Conservation (phyloP, 2,888 invertebrate species). For the Nomada flava region DNA sequence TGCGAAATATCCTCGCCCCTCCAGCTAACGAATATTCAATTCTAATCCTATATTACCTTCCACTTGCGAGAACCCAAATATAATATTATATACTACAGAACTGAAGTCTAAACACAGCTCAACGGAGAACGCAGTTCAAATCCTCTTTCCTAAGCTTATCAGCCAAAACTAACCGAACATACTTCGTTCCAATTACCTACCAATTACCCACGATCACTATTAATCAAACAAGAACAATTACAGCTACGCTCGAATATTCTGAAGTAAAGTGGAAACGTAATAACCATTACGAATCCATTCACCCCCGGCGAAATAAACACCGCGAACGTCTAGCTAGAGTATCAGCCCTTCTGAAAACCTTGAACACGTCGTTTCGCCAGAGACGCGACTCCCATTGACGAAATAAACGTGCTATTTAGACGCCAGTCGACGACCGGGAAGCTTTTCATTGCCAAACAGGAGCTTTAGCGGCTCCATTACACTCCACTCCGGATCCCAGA, state of each 20-base stretch:
- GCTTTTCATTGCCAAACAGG: slow-evolving; percentile 47
- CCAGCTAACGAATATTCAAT: too few relatives aligned
- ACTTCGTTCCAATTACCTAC: not conserved
- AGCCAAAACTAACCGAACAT: not conserved
- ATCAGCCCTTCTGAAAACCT: not conserved
- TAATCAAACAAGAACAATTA: not conserved
- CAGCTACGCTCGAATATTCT: not conserved
- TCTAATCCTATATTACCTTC: too few relatives aligned
- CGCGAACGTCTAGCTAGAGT: not conserved
- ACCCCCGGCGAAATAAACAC: not conserved
- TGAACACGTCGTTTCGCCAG: not conserved
- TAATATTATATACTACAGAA: not conserved
- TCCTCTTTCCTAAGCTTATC: not conserved
- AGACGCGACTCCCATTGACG: slow-evolving; percentile 18
- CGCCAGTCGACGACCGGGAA: slow-evolving; percentile 19
- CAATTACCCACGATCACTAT: not conserved
- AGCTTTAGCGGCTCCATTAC: slow-evolving; percentile 52
- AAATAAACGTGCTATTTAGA: slow-evolving; percentile 9
- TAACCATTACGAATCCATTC: not conserved
- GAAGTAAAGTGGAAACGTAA: not conserved
- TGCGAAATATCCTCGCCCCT: too few relatives aligned
- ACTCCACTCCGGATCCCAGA: slow-evolving; percentile 38
- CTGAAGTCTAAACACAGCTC: not conserved
- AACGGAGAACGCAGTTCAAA: not conserved
- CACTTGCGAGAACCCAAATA: not conserved